Conservation (phyloP, 2,113 vertebrate species). For the Taurulus bubalis region DNA sequence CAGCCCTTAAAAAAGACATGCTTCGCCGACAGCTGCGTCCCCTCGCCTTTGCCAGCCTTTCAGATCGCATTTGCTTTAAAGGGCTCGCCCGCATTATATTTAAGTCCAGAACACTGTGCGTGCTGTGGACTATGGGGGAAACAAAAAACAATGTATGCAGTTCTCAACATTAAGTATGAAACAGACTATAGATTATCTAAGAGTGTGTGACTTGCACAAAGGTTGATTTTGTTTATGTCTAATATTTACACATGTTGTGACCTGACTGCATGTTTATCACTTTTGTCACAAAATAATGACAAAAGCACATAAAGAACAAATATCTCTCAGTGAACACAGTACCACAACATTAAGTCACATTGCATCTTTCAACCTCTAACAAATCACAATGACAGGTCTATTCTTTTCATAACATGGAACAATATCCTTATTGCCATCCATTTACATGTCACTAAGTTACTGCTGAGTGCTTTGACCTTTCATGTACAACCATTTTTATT, state of each 20-base stretch:
- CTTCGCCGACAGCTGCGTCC: conserved; percentile 85
- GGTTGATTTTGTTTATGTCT: conserved; percentile 21
- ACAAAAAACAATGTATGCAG: conserved; percentile 47
- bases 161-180: conserved; percentile 46
- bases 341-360: neutral
- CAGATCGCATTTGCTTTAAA: conserved; percentile 85
- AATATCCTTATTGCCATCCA: neutral
- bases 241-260: conserved; percentile 1
- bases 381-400: neutral
- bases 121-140: conserved; percentile 38
- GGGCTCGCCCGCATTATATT: conserved; percentile 78
- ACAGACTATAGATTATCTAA: conserved; percentile 18
- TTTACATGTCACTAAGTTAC: neutral
- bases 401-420: conserved; percentile 4
- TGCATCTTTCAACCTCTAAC: neutral
- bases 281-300: conserved; percentile 9
- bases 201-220: neutral
- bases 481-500: neutral
- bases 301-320: conserved; percentile 2
- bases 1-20: conserved; percentile 86
- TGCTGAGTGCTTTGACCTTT: neutral
- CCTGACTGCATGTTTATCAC: neutral
- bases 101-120: conserved; percentile 72
- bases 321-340: neutral
- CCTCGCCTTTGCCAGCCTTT: conserved; percentile 86